Evolutionary conservation across 2,888 invertebrate genomes (phyloP), one percentile per base, ranked within the genome.

Genomic region (Lapara coniferarum): DNA sequence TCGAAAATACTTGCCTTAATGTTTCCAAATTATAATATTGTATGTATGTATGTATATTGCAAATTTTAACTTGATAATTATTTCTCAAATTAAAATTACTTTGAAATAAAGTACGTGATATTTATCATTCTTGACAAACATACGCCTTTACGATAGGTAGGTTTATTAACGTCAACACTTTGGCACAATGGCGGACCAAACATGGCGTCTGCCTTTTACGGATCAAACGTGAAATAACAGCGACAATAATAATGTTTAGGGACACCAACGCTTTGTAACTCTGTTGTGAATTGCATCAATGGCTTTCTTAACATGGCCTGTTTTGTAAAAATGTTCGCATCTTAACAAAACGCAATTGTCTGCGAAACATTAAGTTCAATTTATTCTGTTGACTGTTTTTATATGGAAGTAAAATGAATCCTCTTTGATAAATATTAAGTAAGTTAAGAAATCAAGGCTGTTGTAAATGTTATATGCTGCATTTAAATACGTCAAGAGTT

Each of bases 141-240:
- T 19, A 51, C 10, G 46, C 44, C 16, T 44, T 44, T 44, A 52
- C 25, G 49, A 52, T 68, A 59, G 68, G 68, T 68, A 58, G 37
- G 37, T 63, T 68, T 69, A 81, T 81, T 78, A 80, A 79, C 78
- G 75, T 80, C 79, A 77, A 73, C 77, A 78, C 73, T 74, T 71
- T 59, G 63, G 71, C 81, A 86, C 86, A 86, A 86, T 85, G 76
- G 81, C 71, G 68, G 70, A 49, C 73, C 83, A 74, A 76, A 79
- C 82, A 82, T 78, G 84, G 81, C 70, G 69, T 73, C 74, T 70
- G 71, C 85, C 84, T 79, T 85, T 70, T 81, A 81, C 71, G 81
- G 83, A 66, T 69, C 73, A 73, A 74, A 75, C 71, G 70, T 72
- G 72, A 75, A 77, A 78, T 75, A 77, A 75, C 71, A 75, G 71